These are phyloP conservation scores for Meandrusa payeni DNA, from an alignment of 2,888 invertebrate species.

Conservation along the genomic window DNA sequence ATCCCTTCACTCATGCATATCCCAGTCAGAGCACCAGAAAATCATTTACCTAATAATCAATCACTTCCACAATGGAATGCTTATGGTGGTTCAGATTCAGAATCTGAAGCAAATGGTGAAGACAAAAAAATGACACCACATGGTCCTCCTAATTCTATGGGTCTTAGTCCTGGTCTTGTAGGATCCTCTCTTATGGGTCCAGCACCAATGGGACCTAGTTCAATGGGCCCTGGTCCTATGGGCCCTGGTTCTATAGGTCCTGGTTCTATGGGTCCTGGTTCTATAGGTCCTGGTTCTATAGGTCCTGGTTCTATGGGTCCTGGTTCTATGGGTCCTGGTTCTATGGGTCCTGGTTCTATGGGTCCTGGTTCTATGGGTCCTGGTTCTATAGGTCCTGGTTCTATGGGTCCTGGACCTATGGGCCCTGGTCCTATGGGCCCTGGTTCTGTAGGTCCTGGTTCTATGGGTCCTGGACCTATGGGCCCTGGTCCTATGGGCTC, in stretches of 20 bases:
- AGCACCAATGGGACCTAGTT: too few species aligned
- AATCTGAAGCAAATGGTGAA: slow-evolving; percentile 43
- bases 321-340: slow-evolving; percentile 28
- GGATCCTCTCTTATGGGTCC: too few species aligned
- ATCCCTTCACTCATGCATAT: slow-evolving; percentile 64
- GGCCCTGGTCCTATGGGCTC: slow-evolving; percentile 31
- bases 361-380: slow-evolving; percentile 28
- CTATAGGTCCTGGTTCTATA: slow-evolving; percentile 32
- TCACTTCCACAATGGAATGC: slow-evolving; percentile 48
- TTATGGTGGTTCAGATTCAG: slow-evolving; percentile 34
- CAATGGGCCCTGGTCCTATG: too few species aligned
- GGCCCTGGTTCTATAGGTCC: too few species aligned
- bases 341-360: slow-evolving; percentile 31
- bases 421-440: slow-evolving; percentile 40
- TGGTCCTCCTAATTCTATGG: slow-evolving; percentile 32
- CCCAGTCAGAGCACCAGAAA: slow-evolving; percentile 52
- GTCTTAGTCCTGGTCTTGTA: slow-evolving; percentile 38
- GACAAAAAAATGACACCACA: slow-evolving; percentile 27
- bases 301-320: slow-evolving; percentile 32
- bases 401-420: slow-evolving; percentile 32
- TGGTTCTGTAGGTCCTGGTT: too few species aligned
- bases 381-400: slow-evolving; percentile 26
- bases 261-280: slow-evolving; percentile 24
- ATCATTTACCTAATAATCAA: slow-evolving; percentile 42
- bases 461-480: slow-evolving; percentile 30